These are phyloP conservation scores for Eupithecia vulgata DNA, from an alignment of 2,888 invertebrate genomes.

Conservation along the genomic window DNA sequence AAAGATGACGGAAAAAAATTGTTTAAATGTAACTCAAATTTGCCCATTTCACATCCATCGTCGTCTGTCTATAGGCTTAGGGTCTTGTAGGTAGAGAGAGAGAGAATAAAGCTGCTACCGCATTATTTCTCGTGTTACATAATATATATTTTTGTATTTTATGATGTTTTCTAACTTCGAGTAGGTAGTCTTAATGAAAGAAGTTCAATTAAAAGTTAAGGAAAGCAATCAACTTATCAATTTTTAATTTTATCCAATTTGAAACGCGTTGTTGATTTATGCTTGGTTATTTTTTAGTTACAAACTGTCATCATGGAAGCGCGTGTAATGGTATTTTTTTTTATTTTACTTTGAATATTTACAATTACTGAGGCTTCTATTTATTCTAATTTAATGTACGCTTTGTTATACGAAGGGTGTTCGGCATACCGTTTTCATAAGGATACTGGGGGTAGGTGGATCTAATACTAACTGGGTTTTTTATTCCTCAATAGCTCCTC, in stretches of 20 bases:
- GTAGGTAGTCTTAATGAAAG: neutral
- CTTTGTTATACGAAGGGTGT: neutral
- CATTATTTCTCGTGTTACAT: no score
- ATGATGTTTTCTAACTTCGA: neutral
- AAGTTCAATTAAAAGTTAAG: neutral
- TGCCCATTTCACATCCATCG: no score
- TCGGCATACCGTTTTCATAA: no score
- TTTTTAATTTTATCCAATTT: neutral
- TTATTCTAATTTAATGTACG: neutral
- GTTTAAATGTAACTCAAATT: no score
- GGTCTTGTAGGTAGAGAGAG: no score
- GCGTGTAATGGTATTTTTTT: neutral
- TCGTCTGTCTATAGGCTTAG: no score
- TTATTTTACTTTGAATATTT: neutral
- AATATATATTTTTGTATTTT: neutral
- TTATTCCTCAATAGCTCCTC: no score
- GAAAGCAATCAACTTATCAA: neutral
- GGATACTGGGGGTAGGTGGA: no score
- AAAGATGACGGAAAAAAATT: no score
- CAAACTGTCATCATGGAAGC: conserved; percentile 4
- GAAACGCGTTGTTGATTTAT: neutral
- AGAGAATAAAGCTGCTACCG: no score
- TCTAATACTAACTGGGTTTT: no score
- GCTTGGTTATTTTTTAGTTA: neutral
- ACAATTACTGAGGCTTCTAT: neutral